These are phyloP conservation scores for Misgurnus mizolepis DNA, from an alignment of 2,113 vertebrate species.

Conservation along the genomic window DNA sequence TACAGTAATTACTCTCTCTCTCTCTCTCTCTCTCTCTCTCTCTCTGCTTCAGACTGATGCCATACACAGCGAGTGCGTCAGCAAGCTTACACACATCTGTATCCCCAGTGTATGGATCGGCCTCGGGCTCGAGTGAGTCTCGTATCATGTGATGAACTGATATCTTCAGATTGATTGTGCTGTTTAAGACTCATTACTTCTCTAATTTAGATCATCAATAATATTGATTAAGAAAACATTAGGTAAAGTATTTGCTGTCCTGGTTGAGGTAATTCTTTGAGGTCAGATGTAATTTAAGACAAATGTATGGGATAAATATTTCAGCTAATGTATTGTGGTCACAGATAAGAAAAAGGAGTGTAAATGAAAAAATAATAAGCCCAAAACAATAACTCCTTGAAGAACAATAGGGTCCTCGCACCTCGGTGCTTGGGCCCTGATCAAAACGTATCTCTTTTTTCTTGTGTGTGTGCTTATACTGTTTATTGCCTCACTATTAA, in stretches of 20 bases:
- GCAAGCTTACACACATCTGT: conserved; percentile 6
- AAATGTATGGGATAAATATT: no score
- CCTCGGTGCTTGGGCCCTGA: no score
- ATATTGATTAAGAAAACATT: conserved; percentile 9
- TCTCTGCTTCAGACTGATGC: conserved; percentile 23
- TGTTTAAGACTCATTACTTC: conserved; percentile 19
- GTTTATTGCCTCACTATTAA: no score
- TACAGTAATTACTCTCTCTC: conserved; percentile 50
- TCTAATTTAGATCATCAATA: conserved; percentile 27
- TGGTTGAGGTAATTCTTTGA: not conserved
- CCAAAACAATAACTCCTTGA: no score
- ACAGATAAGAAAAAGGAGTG: no score
- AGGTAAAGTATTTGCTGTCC: not conserved
- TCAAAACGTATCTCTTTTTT: no score
- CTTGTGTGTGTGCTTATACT: no score
- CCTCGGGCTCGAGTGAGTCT: not conserved
- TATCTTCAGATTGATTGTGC: conserved; percentile 20
- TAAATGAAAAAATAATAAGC: no score
- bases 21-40: no score
- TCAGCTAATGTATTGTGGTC: no score
- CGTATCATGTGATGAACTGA: not conserved
- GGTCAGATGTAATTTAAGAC: no score
- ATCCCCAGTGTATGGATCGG: not conserved
- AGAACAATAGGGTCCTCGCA: no score
- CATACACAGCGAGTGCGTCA: not conserved